Conservation (phyloP, 2,888 invertebrate species). For the Brachyopa scutellaris region DNA sequence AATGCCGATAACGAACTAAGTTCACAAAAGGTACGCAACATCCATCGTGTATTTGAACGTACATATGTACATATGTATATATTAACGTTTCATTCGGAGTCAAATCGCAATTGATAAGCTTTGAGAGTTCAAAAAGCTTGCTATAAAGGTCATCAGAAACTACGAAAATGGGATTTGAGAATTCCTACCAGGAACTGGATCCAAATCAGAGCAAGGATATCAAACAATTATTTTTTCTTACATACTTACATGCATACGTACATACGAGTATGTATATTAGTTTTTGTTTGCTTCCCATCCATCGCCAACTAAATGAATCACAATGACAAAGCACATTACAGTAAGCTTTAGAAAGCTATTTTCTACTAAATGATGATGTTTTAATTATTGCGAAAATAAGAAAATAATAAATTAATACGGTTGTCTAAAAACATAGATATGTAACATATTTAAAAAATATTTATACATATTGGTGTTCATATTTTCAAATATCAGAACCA, state of each 20-base stretch:
- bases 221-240: not conserved
- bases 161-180: not conserved
- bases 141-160: not conserved
- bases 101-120: conserved; percentile 8
- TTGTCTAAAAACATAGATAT: no score
- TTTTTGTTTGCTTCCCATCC: not conserved
- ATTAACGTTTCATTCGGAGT: no score
- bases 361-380: no score
- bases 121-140: not conserved
- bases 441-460: no score
- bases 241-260: no score
- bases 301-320: conserved; percentile 14
- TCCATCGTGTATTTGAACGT: no score
- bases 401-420: no score
- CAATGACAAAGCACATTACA: not conserved
- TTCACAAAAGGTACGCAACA: not conserved
- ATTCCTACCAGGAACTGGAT: not conserved
- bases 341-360: not conserved
- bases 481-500: not conserved
- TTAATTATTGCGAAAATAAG: no score
- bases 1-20: not conserved
- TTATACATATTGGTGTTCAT: no score
- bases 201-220: not conserved
- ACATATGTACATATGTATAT: no score
- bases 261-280: no score